phyloP scores from a whole-genome alignment of 2,888 invertebrate genomes.

The Brachyptera risi region DNA sequence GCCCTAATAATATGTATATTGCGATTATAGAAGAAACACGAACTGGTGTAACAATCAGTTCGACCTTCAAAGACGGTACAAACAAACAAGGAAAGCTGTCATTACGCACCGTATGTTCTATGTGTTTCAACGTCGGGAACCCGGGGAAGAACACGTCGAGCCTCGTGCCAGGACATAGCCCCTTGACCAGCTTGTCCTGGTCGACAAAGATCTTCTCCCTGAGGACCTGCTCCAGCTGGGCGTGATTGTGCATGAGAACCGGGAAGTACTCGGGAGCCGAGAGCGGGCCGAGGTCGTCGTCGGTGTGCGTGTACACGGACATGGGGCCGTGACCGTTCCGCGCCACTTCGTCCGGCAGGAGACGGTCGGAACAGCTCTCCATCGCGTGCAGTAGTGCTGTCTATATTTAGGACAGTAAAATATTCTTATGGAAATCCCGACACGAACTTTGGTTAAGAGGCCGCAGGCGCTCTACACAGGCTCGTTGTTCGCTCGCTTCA shows the following conservation, averaged over 20 bases:
- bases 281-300: slow-evolving; percentile 52
- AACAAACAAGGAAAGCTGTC: too few relatives aligned
- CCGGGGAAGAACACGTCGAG: slow-evolving; percentile 77
- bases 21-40: too few relatives aligned
- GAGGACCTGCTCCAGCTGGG: slow-evolving; percentile 49
- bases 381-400: slow-evolving; percentile 69
- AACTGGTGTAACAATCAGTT: too few relatives aligned
- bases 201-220: slow-evolving; percentile 58
- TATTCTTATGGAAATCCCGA: too few relatives aligned
- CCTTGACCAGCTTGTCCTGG: slow-evolving; percentile 56
- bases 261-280: slow-evolving; percentile 61
- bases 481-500: too few relatives aligned
- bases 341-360: slow-evolving; percentile 64
- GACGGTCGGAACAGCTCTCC: slow-evolving; percentile 58
- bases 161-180: slow-evolving; percentile 64
- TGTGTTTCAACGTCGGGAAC: slow-evolving; percentile 86
- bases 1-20: too few relatives aligned
- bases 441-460: too few relatives aligned
- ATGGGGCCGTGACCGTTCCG: slow-evolving; percentile 87
- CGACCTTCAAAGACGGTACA: too few relatives aligned
- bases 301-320: slow-evolving; percentile 67
- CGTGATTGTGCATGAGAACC: slow-evolving; percentile 53
- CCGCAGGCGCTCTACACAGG: too few relatives aligned
- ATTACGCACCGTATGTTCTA: slow-evolving; percentile 71
- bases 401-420: too few relatives aligned